Conservation (phyloP, 2,113 vertebrate genomes). For the Rynchops niger region DNA sequence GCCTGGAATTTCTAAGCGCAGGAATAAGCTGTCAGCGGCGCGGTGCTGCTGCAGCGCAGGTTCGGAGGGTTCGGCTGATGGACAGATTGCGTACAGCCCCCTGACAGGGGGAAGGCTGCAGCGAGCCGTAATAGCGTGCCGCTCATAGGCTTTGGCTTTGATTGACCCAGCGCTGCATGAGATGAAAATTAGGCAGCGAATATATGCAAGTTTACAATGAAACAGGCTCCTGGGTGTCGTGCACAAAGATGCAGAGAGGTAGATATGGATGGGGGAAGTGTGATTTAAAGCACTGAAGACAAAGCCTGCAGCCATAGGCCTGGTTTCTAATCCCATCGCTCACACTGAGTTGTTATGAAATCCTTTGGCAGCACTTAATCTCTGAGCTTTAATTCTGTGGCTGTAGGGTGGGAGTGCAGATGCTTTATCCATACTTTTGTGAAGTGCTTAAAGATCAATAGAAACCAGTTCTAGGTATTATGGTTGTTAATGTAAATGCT, state of each 20-base stretch:
- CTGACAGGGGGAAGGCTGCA: conserved; percentile 33
- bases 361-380: not conserved
- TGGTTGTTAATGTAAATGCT: not conserved
- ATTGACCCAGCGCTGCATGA: conserved; percentile 24
- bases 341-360: not conserved
- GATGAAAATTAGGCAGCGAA: conserved; percentile 26
- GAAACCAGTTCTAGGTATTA: conserved; percentile 1
- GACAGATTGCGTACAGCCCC: conserved; percentile 17
- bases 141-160: conserved; percentile 43
- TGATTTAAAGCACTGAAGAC: conserved; percentile 57
- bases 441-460: conserved; percentile 1
- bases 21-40: conserved; percentile 26
- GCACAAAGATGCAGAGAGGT: not conserved
- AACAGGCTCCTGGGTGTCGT: not conserved
- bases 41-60: conserved; percentile 12
- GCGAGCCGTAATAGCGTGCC: not conserved
- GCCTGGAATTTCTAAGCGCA: not conserved
- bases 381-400: not conserved
- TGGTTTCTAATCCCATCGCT: not conserved
- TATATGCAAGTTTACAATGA: conserved; percentile 4
- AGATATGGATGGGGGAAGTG: not conserved
- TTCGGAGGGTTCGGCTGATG: conserved; percentile 16
- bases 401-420: not conserved
- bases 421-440: not conserved
- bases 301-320: conserved; percentile 32